phyloP scores from a whole-genome alignment of 2,888 invertebrate species.

The Chouioia cunea region DNA sequence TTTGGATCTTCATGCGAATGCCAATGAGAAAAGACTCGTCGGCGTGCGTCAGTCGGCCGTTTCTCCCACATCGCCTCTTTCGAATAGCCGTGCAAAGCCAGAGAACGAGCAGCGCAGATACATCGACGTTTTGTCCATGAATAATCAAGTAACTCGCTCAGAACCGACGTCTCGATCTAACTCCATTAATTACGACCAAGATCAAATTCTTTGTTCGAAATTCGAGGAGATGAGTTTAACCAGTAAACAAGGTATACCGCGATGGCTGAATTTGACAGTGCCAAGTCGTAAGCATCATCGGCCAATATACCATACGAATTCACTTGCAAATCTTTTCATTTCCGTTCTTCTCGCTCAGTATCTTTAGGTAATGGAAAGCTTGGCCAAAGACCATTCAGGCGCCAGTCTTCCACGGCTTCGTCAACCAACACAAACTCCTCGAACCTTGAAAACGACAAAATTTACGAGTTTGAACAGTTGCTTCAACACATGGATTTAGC shows the following conservation, averaged over 20 bases:
- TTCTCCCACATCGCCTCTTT: conserved; percentile 43
- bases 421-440: conserved; percentile 50
- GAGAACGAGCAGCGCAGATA: conserved; percentile 23
- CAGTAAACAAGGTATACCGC: conserved; percentile 47
- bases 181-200: conserved; percentile 62
- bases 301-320: conserved; percentile 21
- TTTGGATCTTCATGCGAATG: conserved; percentile 54
- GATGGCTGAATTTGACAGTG: conserved; percentile 57
- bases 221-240: conserved; percentile 50
- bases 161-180: conserved; percentile 60
- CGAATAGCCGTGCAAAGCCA: conserved; percentile 42
- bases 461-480: conserved; percentile 58
- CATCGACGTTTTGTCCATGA: conserved; percentile 24
- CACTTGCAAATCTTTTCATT: background rate
- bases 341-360: conserved; percentile 50
- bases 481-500: conserved; percentile 57
- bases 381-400: conserved; percentile 56
- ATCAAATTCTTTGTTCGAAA: conserved; percentile 41
- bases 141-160: conserved; percentile 31
- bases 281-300: conserved; percentile 56
- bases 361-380: conserved; percentile 58
- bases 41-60: conserved; percentile 48
- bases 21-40: conserved; percentile 50
- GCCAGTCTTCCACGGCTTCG: conserved; percentile 58
- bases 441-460: conserved; percentile 54